A percentile compares a stretch with the other conserved stretches of the same genome.
phyloP scores from a whole-genome alignment of 2,113 vertebrate species.

The Centrocercus urophasianus region DNA sequence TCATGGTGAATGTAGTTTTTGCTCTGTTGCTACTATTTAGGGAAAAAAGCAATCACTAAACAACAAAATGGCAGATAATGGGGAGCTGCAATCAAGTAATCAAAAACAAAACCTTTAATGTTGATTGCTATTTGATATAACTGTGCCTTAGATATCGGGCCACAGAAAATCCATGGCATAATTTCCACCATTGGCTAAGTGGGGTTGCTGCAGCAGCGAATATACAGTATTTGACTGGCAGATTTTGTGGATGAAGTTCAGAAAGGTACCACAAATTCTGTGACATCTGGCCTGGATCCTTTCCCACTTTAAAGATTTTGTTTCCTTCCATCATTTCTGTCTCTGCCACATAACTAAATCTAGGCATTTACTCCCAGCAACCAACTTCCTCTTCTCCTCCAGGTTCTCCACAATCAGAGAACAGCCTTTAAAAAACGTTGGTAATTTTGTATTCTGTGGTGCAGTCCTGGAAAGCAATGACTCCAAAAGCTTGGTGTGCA shows the following conservation, averaged over 20 bases:
- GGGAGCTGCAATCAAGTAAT: neutral
- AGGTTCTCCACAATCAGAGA: neutral
- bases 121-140: neutral
- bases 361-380: neutral
- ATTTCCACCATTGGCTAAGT: neutral
- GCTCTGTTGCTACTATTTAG: neutral
- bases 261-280: neutral
- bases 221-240: neutral
- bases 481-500: neutral
- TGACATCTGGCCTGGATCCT: neutral
- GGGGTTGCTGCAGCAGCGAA: neutral
- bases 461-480: neutral
- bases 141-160: neutral
- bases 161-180: neutral
- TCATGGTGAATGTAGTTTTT: neutral
- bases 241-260: neutral
- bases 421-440: neutral
- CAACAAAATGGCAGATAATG: neutral
- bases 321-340: neutral
- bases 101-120: fast-evolving
- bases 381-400: neutral
- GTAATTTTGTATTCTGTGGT: neutral
- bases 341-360: neutral
- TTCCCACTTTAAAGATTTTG: neutral
- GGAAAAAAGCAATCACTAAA: neutral